Evolutionary conservation across 2,888 invertebrate genomes (phyloP).

Genomic region (Leptopilina myrica): DNA sequence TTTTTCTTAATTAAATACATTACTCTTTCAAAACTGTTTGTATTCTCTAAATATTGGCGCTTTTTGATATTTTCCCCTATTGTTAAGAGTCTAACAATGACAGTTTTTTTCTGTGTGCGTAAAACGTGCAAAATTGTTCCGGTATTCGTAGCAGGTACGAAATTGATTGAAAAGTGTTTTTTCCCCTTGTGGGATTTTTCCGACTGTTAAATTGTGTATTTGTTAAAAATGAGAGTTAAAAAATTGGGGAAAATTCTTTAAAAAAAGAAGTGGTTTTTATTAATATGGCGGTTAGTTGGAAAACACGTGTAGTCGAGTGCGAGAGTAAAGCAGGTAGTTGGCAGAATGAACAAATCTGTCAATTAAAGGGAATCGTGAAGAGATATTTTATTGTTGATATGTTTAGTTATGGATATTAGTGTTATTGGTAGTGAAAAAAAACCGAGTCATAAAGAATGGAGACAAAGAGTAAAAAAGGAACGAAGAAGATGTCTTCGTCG

Average conservation of each 20-base stretch:
- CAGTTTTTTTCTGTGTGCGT: no score
- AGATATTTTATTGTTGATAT: constrained; percentile 6
- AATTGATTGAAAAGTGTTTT: no score
- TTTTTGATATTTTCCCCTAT: no score
- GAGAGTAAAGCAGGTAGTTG: not conserved
- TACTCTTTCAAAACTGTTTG: no score
- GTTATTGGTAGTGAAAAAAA: not conserved
- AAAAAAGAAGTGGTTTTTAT: not conserved
- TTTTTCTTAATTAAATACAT: no score
- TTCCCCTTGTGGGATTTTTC: no score
- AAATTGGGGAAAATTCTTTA: not conserved
- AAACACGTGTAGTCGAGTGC: constrained; percentile 22
- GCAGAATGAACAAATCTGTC: not conserved
- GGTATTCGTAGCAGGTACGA: no score
- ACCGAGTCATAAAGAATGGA: constrained; percentile 82
- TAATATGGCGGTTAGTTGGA: constrained; percentile 13
- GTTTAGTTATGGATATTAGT: constrained; percentile 28
- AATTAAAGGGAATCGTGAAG: not conserved
- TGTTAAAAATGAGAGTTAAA: not conserved
- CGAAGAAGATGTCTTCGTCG: constrained; percentile 84
- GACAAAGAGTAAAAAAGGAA: constrained; percentile 84
- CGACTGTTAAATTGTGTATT: no score
- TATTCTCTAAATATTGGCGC: no score
- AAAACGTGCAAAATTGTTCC: no score
- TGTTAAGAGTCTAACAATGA: no score